Base-by-base conservation (phyloP, 1,140 invertebrate species). In the Drosophila gunungcola region DNA sequence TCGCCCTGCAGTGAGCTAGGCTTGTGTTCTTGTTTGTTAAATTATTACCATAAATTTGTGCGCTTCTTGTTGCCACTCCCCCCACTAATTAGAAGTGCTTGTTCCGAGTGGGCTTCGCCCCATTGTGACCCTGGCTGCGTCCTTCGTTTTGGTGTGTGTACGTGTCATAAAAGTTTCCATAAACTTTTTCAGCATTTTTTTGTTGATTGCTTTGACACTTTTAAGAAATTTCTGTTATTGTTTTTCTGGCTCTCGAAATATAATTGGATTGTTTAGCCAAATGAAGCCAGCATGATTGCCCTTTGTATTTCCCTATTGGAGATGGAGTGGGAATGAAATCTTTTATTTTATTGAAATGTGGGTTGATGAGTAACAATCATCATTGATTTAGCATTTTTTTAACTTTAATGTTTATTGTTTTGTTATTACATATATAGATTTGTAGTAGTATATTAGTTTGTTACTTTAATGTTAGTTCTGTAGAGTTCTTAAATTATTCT, bases 141-240 rank as follows among this genome's bases (percentile, higher is more conserved):
- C 36, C 62, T 43, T 73, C 6, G 12, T 2, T 48, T 51, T 12
- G 67, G 16, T 32, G 51, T 76, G 63, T 69, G 65, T 88, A 88
- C 84, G 84, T 88, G 84, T 74, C 68, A 57, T 21, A 78, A 52
- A 88, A 89, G 60, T 88, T 88, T 74, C 16, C 46, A 60, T 34
- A 54, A 88, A 89, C 56, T 86, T 88, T 88, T 80, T 63, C 36
- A n/a, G 41, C 38, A 10, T 58, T 56, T 58, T 65, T 60, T 60
- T 46, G 73, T 74, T 88, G 84, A 88, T 88, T 88, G 85, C 84
- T 84, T 84, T 88, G 84, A 88, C 84, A 88, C 83, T 88, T 88
- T 84, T 69, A 51, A 79, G 73, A 65, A 76, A 81, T 75, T 72
- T 57, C 41, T 43, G 27, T 46, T 74, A 51, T 68, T 67, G 46